These are phyloP conservation scores for Zoanthus solanderi DNA, from an alignment of 92 coral and sea anemone species.

Conservation along the genomic window DNA sequence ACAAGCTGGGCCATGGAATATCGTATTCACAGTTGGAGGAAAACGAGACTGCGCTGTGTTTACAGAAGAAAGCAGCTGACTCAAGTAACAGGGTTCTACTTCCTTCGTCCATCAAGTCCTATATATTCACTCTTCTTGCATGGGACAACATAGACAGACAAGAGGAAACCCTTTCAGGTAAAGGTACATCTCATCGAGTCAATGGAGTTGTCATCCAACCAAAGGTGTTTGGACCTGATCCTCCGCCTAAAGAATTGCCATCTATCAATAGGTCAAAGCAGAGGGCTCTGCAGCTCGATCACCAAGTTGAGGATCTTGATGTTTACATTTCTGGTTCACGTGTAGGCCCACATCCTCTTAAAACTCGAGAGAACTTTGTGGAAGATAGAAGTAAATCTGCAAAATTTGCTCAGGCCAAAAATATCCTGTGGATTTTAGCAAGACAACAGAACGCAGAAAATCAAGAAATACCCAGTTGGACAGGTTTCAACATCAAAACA, in stretches of 20 bases:
- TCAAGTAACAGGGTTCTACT: slow-evolving; percentile 18
- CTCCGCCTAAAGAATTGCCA: slow-evolving; percentile 8
- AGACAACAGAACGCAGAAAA: slow-evolving; percentile 19
- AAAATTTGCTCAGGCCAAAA: slow-evolving; percentile 17
- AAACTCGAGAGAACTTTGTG: slow-evolving; percentile 24
- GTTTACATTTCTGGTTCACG: slow-evolving; percentile 37
- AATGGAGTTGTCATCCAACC: slow-evolving; percentile 49
- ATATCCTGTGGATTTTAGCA: slow-evolving; percentile 49
- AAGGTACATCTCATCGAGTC: slow-evolving; percentile 42
- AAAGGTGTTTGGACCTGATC: slow-evolving; percentile 43
- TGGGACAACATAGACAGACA: slow-evolving; percentile 53
- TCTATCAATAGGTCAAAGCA: slow-evolving; percentile 27
- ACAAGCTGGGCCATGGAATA: slow-evolving; percentile 59
- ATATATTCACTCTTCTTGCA: slow-evolving; percentile 44
- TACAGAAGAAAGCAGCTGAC: slow-evolving; percentile 40
- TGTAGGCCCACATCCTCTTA: slow-evolving; percentile 28
- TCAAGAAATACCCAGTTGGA: slow-evolving; percentile 61
- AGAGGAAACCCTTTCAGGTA: slow-evolving; percentile 45
- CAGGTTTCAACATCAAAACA: slow-evolving; percentile 63
- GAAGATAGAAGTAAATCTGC: slow-evolving; percentile 21
- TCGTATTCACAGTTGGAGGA: neutral
- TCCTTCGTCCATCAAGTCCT: slow-evolving; percentile 29
- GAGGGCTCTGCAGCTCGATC: slow-evolving; percentile 22
- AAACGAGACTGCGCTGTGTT: slow-evolving; percentile 34
- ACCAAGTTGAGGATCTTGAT: slow-evolving; percentile 14